phyloP scores from a whole-genome alignment of 2,888 invertebrate genomes.

The Merodon equestris region DNA sequence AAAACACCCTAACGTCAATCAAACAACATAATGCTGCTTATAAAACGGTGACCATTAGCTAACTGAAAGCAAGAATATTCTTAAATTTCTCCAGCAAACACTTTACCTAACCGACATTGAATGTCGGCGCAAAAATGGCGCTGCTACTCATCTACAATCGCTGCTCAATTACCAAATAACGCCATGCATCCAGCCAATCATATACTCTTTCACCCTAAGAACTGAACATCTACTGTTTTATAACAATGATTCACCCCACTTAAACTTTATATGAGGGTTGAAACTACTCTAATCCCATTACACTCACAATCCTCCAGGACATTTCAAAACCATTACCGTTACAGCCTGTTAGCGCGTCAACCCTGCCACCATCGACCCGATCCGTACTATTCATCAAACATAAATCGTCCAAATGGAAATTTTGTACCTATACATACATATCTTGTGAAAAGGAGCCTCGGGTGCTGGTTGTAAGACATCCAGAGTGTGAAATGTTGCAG shows the following conservation, averaged over 20 bases:
- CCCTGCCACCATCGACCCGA: too few relatives aligned
- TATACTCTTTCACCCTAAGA: not conserved
- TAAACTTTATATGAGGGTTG: conserved; percentile 22
- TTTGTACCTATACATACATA: conserved; percentile 26
- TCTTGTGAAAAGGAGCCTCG: conserved; percentile 2
- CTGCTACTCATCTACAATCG: conserved; percentile 42
- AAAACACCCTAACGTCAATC: conserved; percentile 63
- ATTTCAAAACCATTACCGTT: too few relatives aligned
- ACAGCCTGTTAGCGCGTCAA: too few relatives aligned
- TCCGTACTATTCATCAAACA: too few relatives aligned
- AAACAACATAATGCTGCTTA: conserved; percentile 31
- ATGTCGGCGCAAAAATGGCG: conserved; percentile 64
- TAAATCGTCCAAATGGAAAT: conserved; percentile 36
- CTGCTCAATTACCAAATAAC: conserved; percentile 4
- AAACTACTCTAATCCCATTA: too few relatives aligned
- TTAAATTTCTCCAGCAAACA: conserved; percentile 13
- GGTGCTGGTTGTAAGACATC: conserved; percentile 1
- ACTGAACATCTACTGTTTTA: conserved; percentile 32
- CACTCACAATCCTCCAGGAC: too few relatives aligned
- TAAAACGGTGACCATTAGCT: conserved; percentile 15
- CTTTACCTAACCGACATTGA: conserved; percentile 65
- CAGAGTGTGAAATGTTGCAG: conserved; percentile 21
- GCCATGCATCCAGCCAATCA: not conserved
- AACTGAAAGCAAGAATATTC: not conserved
- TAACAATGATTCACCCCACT: too few relatives aligned